Conservation (phyloP, 2,888 invertebrate species). For the Carterocephalus palaemon region DNA sequence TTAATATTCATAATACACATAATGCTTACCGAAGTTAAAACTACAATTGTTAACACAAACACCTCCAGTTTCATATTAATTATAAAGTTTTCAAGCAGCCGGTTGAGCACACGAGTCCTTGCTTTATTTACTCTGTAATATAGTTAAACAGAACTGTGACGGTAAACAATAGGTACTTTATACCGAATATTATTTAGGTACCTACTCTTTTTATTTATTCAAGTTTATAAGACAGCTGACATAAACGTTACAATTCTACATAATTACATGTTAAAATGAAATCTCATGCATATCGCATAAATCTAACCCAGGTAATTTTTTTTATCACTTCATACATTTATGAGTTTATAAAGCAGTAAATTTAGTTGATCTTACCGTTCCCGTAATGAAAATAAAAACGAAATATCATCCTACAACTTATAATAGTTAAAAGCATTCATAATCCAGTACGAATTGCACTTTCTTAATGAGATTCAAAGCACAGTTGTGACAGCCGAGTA, state of each 20-base stretch:
- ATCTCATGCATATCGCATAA: too few relatives aligned
- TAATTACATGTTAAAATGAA: too few relatives aligned
- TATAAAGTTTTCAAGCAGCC: not conserved
- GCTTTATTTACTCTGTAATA: not conserved
- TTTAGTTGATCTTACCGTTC: not conserved
- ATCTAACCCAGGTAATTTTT: too few relatives aligned
- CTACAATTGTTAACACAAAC: constrained; percentile 1
- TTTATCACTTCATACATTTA: too few relatives aligned
- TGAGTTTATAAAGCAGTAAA: too few relatives aligned
- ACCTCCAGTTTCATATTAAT: constrained; percentile 11
- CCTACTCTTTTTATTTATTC: too few relatives aligned
- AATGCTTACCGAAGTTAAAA: constrained; percentile 7
- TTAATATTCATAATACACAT: too few relatives aligned
- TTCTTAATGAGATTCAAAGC: constrained; percentile 1
- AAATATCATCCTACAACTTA: constrained; percentile 6
- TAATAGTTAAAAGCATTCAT: constrained; percentile 7
- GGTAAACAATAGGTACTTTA: too few relatives aligned
- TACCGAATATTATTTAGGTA: too few relatives aligned
- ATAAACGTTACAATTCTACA: too few relatives aligned
- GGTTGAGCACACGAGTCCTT: not conserved
- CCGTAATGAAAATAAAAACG: constrained; percentile 4
- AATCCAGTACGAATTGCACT: constrained; percentile 3
- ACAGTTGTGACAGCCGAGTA: too few relatives aligned
- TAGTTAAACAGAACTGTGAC: not conserved
- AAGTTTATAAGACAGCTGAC: too few relatives aligned